These are phyloP conservation scores for Contarinia nasturtii DNA, from an alignment of 1,140 invertebrate genomes.

Conservation along the genomic window DNA sequence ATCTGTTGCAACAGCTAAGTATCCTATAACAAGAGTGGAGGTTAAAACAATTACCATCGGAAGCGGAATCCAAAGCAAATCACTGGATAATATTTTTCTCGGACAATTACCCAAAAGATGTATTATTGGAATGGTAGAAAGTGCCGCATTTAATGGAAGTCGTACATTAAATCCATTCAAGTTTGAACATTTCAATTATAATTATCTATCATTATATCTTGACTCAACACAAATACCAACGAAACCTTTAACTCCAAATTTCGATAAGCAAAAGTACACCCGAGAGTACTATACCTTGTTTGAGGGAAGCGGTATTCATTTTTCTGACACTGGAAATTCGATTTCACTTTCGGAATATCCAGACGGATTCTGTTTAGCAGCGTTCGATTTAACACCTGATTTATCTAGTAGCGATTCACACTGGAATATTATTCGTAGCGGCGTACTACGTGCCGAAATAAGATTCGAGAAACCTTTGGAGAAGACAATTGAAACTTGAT, in stretches of 20 bases:
- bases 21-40: slow-evolving; percentile 21
- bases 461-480: too few relatives aligned
- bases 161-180: slow-evolving; percentile 18
- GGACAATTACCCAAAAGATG: slow-evolving; percentile 19
- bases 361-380: slow-evolving; percentile 12
- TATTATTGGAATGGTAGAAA: slow-evolving; percentile 7
- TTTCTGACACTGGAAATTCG: slow-evolving; percentile 10
- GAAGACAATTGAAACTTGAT: too few relatives aligned
- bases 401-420: slow-evolving; percentile 8
- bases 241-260: slow-evolving; percentile 1
- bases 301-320: slow-evolving; percentile 20
- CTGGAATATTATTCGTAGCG: too few relatives aligned
- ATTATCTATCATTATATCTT: slow-evolving; percentile 17
- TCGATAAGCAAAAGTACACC: slow-evolving; percentile 5
- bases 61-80: slow-evolving; percentile 13
- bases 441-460: too few relatives aligned
- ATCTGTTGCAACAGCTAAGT: slow-evolving; percentile 18
- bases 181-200: slow-evolving; percentile 19
- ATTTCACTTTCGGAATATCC: slow-evolving; percentile 9
- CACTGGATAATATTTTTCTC: slow-evolving; percentile 17
- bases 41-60: slow-evolving; percentile 20
- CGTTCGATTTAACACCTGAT: slow-evolving; percentile 20
- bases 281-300: slow-evolving; percentile 19
- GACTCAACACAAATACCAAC: slow-evolving; percentile 8
- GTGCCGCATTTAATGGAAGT: slow-evolving; percentile 21